These are phyloP conservation scores for Phalangium opilio DNA, from an alignment of 2,888 invertebrate genomes.

Conservation along the genomic window DNA sequence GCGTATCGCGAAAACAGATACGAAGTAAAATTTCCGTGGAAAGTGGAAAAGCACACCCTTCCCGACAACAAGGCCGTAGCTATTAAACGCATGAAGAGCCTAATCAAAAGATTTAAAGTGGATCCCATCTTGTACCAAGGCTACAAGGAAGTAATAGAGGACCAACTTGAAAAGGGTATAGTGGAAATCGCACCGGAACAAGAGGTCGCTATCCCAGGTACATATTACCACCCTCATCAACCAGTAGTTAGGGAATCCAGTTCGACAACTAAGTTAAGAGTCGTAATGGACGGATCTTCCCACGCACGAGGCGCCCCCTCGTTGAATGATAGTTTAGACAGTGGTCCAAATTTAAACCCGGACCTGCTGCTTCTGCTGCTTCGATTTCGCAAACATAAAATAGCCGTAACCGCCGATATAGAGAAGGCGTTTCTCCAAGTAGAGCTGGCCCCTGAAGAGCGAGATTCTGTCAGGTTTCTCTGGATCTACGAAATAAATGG, in stretches of 20 bases:
- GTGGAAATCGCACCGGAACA: too few relatives aligned
- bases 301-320: slow-evolving; percentile 1
- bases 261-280: slow-evolving; percentile 2
- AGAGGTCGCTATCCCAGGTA: neutral
- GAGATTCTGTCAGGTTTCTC: slow-evolving; percentile 4
- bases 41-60: too few relatives aligned
- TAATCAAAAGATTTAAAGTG: too few relatives aligned
- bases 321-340: slow-evolving; percentile 6
- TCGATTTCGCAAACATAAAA: slow-evolving; percentile 10
- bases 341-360: slow-evolving; percentile 6
- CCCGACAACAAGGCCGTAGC: too few relatives aligned
- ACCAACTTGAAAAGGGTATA: too few relatives aligned
- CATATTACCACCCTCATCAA: slow-evolving; percentile 7
- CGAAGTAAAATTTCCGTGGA: too few relatives aligned
- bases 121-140: too few relatives aligned
- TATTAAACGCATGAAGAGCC: too few relatives aligned
- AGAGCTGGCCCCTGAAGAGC: slow-evolving; percentile 1
- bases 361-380: slow-evolving; percentile 1
- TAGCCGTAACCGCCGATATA: slow-evolving; percentile 6
- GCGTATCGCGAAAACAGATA: too few relatives aligned
- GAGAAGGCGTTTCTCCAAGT: slow-evolving; percentile 9
- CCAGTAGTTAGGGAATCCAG: slow-evolving; percentile 3
- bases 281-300: slow-evolving; percentile 9
- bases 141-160: too few relatives aligned
- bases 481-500: neutral